Percentiles rank a stretch among this genome's conserved stretches.
Conservation (phyloP, 2,888 invertebrate species). For the Watsonalla binaria region DNA sequence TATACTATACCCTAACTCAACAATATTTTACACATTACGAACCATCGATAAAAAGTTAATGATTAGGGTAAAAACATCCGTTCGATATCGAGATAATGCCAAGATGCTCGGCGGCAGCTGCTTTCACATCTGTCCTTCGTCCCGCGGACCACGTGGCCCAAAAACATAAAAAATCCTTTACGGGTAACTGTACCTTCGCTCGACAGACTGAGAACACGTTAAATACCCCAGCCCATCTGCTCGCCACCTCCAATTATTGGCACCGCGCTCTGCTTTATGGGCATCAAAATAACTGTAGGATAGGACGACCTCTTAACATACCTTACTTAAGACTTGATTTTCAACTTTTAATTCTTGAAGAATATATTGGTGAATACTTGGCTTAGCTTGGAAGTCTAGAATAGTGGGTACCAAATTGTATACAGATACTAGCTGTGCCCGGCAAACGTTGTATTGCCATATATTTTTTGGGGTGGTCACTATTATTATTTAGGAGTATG, state of each 20-base stretch:
- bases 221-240: conserved; percentile 43
- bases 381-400: no score
- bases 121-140: conserved; percentile 62
- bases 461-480: no score
- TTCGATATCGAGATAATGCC: conserved; percentile 51
- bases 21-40: background rate
- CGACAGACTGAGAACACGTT: conserved; percentile 44
- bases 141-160: conserved; percentile 45
- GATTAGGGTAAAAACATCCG: conserved; percentile 34
- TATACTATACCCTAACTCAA: background rate
- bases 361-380: no score
- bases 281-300: background rate
- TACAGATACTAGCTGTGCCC: no score
- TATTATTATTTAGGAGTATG: no score
- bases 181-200: conserved; percentile 42
- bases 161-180: conserved; percentile 46
- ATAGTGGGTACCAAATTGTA: background rate
- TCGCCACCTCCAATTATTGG: conserved; percentile 27
- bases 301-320: no score
- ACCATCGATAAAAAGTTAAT: conserved; percentile 7
- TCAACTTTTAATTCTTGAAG: no score
- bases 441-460: no score
- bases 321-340: no score
- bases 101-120: conserved; percentile 58
- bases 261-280: background rate